These are phyloP conservation scores for Micromys minutus DNA, from an alignment of 2,113 vertebrate species.

Conservation along the genomic window DNA sequence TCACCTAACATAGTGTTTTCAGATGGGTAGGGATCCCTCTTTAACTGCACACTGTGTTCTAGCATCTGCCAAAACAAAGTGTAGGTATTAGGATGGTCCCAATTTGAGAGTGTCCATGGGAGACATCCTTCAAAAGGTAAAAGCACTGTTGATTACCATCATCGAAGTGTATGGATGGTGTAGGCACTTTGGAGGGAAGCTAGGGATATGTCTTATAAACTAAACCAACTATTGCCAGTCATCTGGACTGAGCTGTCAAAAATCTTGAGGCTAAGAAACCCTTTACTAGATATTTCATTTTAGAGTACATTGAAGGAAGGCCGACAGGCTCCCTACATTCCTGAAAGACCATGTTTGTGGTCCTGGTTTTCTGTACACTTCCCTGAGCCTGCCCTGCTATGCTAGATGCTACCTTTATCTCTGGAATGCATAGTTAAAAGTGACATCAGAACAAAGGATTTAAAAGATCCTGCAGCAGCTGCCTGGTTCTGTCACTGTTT, in stretches of 20 bases:
- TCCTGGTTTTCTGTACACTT: conserved; percentile 48
- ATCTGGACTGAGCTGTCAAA: not conserved
- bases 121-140: not conserved
- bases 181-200: not conserved
- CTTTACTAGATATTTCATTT: not conserved
- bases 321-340: not conserved
- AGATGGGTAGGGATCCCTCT: not conserved
- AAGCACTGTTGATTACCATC: not conserved
- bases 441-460: not conserved
- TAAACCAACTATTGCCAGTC: not conserved
- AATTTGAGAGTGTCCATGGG: not conserved
- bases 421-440: not conserved
- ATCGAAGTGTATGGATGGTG: fast-evolving
- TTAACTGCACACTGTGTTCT: not conserved
- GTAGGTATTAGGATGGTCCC: not conserved
- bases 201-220: not conserved
- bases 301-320: not conserved
- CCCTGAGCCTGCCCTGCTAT: not conserved
- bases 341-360: not conserved
- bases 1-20: not conserved
- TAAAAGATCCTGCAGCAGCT: not conserved
- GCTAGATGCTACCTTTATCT: not conserved
- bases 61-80: not conserved
- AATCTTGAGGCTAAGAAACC: not conserved
- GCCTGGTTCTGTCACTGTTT: not conserved